Evolutionary conservation across 2,888 invertebrate species (phyloP).

Genomic region (Alitta virens): DNA sequence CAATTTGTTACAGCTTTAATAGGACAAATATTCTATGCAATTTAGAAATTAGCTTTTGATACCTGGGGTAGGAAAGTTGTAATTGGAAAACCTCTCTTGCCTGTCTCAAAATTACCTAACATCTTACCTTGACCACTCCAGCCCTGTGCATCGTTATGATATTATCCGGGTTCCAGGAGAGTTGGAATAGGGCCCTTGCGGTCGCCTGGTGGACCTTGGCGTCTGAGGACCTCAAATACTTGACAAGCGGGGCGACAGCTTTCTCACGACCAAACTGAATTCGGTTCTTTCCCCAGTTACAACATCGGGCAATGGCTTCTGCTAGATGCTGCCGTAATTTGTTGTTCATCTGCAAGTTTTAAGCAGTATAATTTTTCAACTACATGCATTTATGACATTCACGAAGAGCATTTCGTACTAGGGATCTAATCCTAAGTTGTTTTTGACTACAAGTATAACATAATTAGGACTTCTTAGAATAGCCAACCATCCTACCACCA

Average conservation of each 20-base stretch:
- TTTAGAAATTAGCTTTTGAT: no score
- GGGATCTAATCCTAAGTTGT: background rate
- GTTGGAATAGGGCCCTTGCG: conserved; percentile 82
- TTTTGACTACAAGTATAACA: no score
- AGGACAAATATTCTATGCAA: no score
- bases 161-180: conserved; percentile 87
- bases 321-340: conserved; percentile 62
- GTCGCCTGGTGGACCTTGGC: conserved; percentile 79
- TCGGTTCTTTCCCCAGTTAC: conserved; percentile 83
- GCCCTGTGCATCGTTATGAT: conserved; percentile 89
- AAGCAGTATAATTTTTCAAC: no score
- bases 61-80: no score
- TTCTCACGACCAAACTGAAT: conserved; percentile 80
- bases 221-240: conserved; percentile 80
- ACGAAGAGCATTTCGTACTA: no score
- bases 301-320: conserved; percentile 89
- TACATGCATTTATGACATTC: conserved; percentile 28
- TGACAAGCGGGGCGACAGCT: conserved; percentile 81
- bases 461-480: no score
- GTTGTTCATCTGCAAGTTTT: conserved; percentile 56
- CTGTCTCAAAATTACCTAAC: no score
- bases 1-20: no score
- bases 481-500: no score
- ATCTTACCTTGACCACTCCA: conserved; percentile 65
- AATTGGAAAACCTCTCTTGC: no score